These are phyloP conservation scores for Rhagoletis zephyria DNA, from an alignment of 1,140 invertebrate genomes.

Conservation along the genomic window DNA sequence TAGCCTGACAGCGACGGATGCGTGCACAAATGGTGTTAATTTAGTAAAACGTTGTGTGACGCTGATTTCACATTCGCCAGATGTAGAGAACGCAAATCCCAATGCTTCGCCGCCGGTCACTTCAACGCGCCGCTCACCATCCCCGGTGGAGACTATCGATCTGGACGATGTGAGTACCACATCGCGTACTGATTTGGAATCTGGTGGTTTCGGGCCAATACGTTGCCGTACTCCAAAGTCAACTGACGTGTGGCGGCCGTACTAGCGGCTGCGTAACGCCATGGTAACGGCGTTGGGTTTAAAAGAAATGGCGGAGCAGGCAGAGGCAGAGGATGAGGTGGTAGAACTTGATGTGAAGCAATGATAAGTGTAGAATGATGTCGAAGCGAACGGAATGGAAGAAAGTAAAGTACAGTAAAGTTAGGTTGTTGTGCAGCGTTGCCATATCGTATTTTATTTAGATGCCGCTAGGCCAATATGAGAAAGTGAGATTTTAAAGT, in stretches of 20 bases:
- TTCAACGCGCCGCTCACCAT: slow-evolving; percentile 68
- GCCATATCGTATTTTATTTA: neutral
- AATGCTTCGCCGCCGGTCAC: slow-evolving; percentile 71
- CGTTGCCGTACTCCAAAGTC: slow-evolving; percentile 70
- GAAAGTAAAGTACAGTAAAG: neutral
- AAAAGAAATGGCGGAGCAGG: slow-evolving; percentile 1
- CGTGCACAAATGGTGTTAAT: slow-evolving; percentile 63
- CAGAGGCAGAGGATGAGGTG: slow-evolving; percentile 10
- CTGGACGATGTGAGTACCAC: slow-evolving; percentile 70
- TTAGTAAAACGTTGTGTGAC: slow-evolving; percentile 70
- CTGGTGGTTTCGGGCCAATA: slow-evolving; percentile 65
- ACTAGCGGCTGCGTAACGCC: slow-evolving; percentile 70
- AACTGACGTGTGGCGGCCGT: slow-evolving; percentile 72
- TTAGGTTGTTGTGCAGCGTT: neutral
- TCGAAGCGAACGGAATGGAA: neutral
- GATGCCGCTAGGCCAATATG: neutral
- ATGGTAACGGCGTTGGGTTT: slow-evolving; percentile 56
- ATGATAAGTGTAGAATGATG: neutral
- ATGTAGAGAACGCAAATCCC: slow-evolving; percentile 69
- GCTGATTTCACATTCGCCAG: slow-evolving; percentile 68
- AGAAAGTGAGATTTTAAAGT: neutral
- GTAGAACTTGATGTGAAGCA: slow-evolving; percentile 12
- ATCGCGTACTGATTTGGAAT: slow-evolving; percentile 62
- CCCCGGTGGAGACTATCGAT: slow-evolving; percentile 69
- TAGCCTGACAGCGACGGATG: slow-evolving; percentile 21